A percentile compares a stretch with the other conserved stretches of the same genome.
phyloP scores from a whole-genome alignment of 2,797 vertebrate species.

The Acestrorhynchus altus region DNA sequence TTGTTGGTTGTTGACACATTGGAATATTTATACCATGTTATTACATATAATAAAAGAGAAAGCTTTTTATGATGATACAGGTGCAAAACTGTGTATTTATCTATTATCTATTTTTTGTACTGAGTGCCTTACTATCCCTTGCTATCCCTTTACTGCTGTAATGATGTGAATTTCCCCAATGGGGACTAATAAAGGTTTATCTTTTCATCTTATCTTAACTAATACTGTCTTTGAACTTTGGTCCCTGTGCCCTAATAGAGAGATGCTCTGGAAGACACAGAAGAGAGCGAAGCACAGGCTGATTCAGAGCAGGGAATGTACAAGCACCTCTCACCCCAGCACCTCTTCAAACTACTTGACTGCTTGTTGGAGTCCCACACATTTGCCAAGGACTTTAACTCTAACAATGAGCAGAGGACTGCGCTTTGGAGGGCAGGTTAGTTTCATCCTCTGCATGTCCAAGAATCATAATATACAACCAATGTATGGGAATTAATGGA shows the following conservation, averaged over 20 bases:
- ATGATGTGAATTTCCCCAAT: too few species aligned
- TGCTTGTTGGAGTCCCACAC: conserved; percentile 95
- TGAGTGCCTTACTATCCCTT: too few species aligned
- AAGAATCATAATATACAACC: too few species aligned
- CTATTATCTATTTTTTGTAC: too few species aligned
- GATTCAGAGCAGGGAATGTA: conserved; percentile 92
- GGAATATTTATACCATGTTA: background rate
- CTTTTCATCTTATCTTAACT: too few species aligned
- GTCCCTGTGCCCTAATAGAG: conserved; percentile 70
- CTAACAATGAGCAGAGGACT: conserved; percentile 95
- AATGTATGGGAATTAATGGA: too few species aligned
- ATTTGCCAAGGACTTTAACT: conserved; percentile 97
- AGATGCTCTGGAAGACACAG: conserved; percentile 85
- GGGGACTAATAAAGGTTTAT: too few species aligned
- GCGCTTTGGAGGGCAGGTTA: conserved; percentile 95
- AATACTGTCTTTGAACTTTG: background rate
- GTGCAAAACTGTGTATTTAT: too few species aligned
- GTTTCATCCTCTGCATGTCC: background rate
- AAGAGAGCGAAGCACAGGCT: conserved; percentile 75
- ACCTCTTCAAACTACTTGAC: conserved; percentile 95
- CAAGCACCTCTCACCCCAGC: conserved; percentile 87
- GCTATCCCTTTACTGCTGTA: too few species aligned
- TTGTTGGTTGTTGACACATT: too few species aligned
- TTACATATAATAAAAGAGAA: too few species aligned
- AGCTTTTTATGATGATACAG: too few species aligned